Evolutionary conservation across 1,140 invertebrate species (phyloP).

Genomic region (Metaphire vulgaris): DNA sequence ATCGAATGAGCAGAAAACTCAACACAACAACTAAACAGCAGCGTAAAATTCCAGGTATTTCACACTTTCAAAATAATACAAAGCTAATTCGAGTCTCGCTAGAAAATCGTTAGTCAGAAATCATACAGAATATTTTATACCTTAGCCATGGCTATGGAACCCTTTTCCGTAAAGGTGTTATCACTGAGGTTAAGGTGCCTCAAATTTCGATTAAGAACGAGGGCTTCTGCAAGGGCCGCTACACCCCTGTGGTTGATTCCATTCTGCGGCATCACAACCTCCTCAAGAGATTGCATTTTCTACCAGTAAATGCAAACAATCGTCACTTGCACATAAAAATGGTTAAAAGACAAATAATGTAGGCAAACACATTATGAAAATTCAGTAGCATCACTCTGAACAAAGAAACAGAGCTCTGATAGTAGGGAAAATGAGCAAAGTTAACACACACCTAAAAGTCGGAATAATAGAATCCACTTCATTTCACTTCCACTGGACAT

Average conservation of each 20-base stretch:
- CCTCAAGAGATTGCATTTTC: conserved; percentile 73
- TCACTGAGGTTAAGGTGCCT: conserved; percentile 84
- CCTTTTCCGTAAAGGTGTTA: conserved; percentile 78
- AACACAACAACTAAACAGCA: neutral
- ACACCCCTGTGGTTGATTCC: conserved; percentile 86
- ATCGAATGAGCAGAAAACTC: neutral
- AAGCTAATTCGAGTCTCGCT: no score
- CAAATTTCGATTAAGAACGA: conserved; percentile 69
- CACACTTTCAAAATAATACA: neutral
- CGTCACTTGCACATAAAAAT: no score
- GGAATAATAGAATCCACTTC: no score
- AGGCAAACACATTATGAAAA: no score
- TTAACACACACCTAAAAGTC: no score
- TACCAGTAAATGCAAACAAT: conserved; percentile 45
- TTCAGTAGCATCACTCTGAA: no score
- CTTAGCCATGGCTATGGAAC: conserved; percentile 66
- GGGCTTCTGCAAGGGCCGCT: conserved; percentile 67
- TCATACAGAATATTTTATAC: no score
- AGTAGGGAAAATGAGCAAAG: no score
- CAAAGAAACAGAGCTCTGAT: no score
- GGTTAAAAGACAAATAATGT: no score
- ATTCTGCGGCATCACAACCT: conserved; percentile 91
- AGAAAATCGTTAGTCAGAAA: no score
- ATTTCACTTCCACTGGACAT: no score
- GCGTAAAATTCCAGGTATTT: neutral